Base-by-base conservation (phyloP, 2,113 vertebrate genomes). In the Mobula birostris region DNA sequence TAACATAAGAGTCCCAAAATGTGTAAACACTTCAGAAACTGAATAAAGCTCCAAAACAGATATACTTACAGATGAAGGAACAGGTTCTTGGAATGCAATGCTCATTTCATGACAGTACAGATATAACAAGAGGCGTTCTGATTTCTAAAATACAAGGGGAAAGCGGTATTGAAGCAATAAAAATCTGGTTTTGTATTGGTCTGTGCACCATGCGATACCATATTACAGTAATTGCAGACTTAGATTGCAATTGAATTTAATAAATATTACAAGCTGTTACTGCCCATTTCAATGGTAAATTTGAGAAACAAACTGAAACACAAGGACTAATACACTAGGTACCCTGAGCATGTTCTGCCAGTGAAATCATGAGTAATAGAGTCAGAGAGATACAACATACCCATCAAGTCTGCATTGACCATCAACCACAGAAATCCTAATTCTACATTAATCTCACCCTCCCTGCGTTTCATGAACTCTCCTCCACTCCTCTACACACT, bases 91-190 rank as follows among this genome's bases (percentile, higher is more conserved):
- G 96, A 99, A 99, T 95, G 98, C 98, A 95, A 98, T 98, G 95
- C 99, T 99, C 96, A 99, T 97, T 96, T 99, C 98, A 94, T 99
- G 98, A 95, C 99, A 99, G 96, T 98, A 99, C 94, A 99, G 96
- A 96, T 98, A 97, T 95, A 99, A 97, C 95, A 99, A 97, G 95
- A 99, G 97, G 91, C 99, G 98, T 96, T 99, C 98, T 96, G 98
- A 99, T 97, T 96, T 98, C 99, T 99, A 97, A 63, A 95, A 95
- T 94, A 95, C 95, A 19, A 94, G 95, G 7, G 95, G 94, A 94
- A 72, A 90, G 9, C 4, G 94, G 95, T 5, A 95, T 94, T 56
- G 74, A 92, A 29, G 90, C 72, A 74, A 74, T 72, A 32, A 17
- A 92, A 63, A 88, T n/a, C 56, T 63, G 56, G 58, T 72, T 92